Base-by-base conservation (phyloP, 2,888 invertebrate species). In the Orthosia gothica region DNA sequence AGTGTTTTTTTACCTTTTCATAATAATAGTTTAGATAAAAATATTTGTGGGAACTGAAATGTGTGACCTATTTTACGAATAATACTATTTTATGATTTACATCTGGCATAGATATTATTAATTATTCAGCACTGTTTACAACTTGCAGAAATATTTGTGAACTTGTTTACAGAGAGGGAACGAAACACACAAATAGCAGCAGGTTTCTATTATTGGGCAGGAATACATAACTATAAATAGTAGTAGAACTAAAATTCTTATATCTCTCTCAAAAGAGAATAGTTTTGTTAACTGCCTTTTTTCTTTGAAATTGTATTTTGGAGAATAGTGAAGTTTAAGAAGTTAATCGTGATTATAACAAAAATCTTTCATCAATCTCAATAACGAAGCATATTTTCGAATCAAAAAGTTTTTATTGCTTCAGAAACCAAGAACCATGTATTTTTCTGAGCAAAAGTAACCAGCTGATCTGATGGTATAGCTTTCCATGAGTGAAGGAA, bases 91-190 rank as follows among this genome's bases (percentile, higher is more conserved):
- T 47, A 65, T 65, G 70, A 70, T 70, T 32, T 70, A 65, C 11
- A 32, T 50, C 20, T 45, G 7, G 18, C 40, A 55, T 55, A 32
- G 12, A 55, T 32, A 26, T 54, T 50, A 61, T 77, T 70, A 54
- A 47, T 59, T 47, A 49, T 47, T 26, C 49, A 78, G 54, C 26
- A 45, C 12, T 70, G 67, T 80, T 70, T 65, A 55, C 45, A 58
- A 63, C 20, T 52, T 67, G 82, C 32, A 70, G 66, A 81, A 67
- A 70, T 59, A 26, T 81, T 78, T 74, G 77, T 78, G 45, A 57
- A 47, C 32, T 82, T 78, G 78, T 81, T 82, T 70, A 81, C 52
- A 59, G 52, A 58, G 49, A 20, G n/a, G 16, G 15, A 54, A 40
- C 40, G 32, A 59, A 49, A 18, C 20, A 64, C 23, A 63, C 18